Conservation (phyloP, 2,113 vertebrate species). For the Proterorhinus semilunaris region DNA sequence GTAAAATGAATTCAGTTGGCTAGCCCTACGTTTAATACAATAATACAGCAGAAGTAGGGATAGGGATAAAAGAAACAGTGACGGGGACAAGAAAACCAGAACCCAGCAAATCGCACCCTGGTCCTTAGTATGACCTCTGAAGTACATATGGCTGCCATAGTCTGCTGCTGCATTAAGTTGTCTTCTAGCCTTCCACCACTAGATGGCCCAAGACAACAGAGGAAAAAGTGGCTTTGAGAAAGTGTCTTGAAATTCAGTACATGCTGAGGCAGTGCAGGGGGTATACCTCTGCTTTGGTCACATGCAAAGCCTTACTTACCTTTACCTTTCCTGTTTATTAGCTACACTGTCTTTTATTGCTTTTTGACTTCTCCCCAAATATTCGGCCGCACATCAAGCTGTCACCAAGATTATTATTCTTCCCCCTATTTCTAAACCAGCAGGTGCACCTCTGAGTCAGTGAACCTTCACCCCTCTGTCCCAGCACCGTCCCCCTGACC, state of each 20-base stretch:
- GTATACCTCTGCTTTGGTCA: not conserved
- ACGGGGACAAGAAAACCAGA: too few relatives aligned
- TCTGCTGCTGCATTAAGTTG: not conserved
- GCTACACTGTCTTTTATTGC: not conserved
- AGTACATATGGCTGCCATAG: slow-evolving; percentile 26
- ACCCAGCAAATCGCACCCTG: too few relatives aligned
- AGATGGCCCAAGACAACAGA: slow-evolving; percentile 39
- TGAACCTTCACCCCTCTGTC: slow-evolving; percentile 21
- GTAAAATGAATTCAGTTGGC: too few relatives aligned
- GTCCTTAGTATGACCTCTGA: too few relatives aligned
- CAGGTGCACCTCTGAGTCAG: slow-evolving; percentile 26
- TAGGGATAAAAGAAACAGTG: too few relatives aligned
- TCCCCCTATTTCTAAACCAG: not conserved
- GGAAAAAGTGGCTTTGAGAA: not conserved
- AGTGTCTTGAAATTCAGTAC: not conserved
- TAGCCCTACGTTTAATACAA: too few relatives aligned
- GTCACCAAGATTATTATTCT: not conserved
- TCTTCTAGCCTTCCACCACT: slow-evolving; percentile 25
- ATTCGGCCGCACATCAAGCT: not conserved
- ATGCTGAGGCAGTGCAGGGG: not conserved
- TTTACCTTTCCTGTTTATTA: not conserved
- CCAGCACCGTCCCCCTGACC: not conserved
- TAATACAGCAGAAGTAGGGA: too few relatives aligned
- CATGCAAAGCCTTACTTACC: not conserved
- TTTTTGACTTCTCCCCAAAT: not conserved